A percentile compares a stretch with the other conserved stretches of the same genome.
Conservation (phyloP, 2,113 vertebrate genomes). For the Anoura caudifer region DNA sequence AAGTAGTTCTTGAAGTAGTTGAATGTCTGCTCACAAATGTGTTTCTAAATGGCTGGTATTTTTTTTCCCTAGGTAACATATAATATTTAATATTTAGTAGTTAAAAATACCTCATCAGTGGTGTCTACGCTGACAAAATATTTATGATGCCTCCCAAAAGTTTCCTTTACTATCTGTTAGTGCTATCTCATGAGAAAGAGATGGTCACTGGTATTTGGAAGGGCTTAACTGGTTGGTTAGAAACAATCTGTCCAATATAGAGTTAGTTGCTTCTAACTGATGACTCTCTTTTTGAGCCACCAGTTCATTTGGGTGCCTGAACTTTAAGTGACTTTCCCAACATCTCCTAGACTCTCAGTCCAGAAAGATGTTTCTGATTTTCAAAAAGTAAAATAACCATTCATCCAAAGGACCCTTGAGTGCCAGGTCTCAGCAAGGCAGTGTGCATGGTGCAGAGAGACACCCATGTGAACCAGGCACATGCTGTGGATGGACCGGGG, state of each 20-base stretch:
- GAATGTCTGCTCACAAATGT: not conserved
- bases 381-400: not conserved
- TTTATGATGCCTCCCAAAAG: not conserved
- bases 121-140: not conserved
- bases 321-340: not conserved
- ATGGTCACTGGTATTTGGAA: not conserved
- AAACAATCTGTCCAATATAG: not conserved
- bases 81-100: not conserved
- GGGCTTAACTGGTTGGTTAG: not conserved
- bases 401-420: not conserved
- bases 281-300: not conserved
- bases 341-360: not conserved
- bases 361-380: not conserved
- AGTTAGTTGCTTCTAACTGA: not conserved
- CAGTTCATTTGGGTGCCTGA: not conserved
- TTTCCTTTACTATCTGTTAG: not conserved
- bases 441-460: not conserved
- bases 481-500: accelerated
- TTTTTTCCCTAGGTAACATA: not conserved
- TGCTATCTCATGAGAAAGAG: not conserved
- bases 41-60: not conserved
- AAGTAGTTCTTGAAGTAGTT: not conserved
- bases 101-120: not conserved
- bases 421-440: accelerated
- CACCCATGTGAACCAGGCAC: accelerated